Conservation (phyloP, 2,888 invertebrate species). For the Mechanitis messenoides region DNA sequence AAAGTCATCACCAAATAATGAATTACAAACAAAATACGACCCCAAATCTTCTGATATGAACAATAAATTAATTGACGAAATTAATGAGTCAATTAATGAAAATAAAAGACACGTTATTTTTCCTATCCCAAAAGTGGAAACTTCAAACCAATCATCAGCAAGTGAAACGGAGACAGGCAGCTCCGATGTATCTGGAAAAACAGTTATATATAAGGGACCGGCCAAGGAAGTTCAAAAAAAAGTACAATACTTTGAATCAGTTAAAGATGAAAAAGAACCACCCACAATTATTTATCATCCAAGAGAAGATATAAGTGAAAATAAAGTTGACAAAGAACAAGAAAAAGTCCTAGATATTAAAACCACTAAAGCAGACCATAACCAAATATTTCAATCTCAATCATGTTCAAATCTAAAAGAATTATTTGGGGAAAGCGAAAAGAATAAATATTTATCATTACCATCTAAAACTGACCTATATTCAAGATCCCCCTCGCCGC, state of each 20-base stretch:
- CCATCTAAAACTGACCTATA: conserved; percentile 64
- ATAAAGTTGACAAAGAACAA: conserved; percentile 40
- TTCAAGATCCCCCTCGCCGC: conserved; percentile 73
- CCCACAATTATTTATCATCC: conserved; percentile 71
- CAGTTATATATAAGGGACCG: conserved; percentile 78
- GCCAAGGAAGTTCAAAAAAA: conserved; percentile 82
- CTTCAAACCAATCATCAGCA: conserved; percentile 65
- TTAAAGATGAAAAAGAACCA: conserved; percentile 71
- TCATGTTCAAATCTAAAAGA: conserved; percentile 87
- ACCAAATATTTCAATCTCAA: conserved; percentile 75
- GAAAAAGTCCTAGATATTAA: conserved; percentile 29
- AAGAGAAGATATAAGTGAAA: conserved; percentile 69
- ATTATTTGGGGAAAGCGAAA: conserved; percentile 85
- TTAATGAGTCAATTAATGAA: conserved; percentile 60
- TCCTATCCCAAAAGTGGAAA: conserved; percentile 50
- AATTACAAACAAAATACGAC: conserved; percentile 11
- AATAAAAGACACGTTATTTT: conserved; percentile 53
- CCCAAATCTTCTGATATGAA: conserved; percentile 12
- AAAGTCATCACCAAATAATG: neutral
- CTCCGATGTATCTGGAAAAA: conserved; percentile 83
- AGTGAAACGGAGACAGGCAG: conserved; percentile 84
- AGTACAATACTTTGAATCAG: conserved; percentile 88
- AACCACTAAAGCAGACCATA: conserved; percentile 39
- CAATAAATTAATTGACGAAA: conserved; percentile 23
- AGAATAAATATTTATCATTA: conserved; percentile 75